Evolutionary conservation across 2,888 invertebrate genomes (phyloP).

Genomic region (Pharmacophagus antenor): DNA sequence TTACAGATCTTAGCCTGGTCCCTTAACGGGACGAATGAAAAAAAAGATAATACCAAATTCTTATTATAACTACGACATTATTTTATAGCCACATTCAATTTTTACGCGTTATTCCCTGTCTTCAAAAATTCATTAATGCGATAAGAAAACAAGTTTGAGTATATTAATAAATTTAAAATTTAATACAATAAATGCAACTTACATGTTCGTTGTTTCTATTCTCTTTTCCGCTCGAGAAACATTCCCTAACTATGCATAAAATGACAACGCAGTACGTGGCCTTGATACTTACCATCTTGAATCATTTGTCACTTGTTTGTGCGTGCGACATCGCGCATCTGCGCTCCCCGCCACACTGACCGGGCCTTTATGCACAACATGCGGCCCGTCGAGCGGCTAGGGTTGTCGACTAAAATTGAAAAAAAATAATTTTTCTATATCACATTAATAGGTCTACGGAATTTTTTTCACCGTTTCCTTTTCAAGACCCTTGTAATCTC

Average conservation of each 20-base stretch:
- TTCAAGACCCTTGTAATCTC: too few species aligned
- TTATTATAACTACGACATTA: too few species aligned
- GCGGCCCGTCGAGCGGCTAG: background rate
- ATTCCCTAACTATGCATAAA: slow-evolving; percentile 13
- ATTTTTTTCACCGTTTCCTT: too few species aligned
- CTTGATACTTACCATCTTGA: slow-evolving; percentile 23
- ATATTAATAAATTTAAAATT: background rate
- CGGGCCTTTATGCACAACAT: background rate
- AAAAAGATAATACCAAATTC: background rate
- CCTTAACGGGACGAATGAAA: background rate
- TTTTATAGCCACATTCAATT: too few species aligned
- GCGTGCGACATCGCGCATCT: background rate
- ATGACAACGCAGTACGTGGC: slow-evolving; percentile 1
- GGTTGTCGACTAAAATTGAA: background rate
- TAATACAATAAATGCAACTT: slow-evolving; percentile 2
- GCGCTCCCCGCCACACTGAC: background rate
- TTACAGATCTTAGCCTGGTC: too few species aligned
- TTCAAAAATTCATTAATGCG: too few species aligned
- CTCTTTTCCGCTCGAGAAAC: slow-evolving; percentile 10
- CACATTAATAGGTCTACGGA: background rate
- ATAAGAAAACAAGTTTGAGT: background rate
- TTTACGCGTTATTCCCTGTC: too few species aligned
- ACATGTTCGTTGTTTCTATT: background rate
- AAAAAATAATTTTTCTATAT: background rate
- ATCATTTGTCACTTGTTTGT: background rate